phyloP scores from a whole-genome alignment of 2,113 vertebrate genomes.

The Hystrix cristata region DNA sequence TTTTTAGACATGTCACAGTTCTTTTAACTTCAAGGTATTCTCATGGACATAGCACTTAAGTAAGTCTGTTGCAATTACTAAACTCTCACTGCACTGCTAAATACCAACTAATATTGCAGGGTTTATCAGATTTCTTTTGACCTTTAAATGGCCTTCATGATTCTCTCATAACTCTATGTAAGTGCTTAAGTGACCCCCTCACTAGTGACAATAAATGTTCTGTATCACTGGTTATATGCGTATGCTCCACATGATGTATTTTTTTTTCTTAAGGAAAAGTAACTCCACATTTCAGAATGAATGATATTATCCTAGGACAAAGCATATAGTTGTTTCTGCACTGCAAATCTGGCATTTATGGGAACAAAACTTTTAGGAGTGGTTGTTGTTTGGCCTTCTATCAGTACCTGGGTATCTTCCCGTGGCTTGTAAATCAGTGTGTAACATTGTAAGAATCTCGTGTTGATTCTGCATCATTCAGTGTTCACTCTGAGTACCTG shows the following conservation, averaged over 20 bases:
- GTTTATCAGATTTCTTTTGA: constrained; percentile 57
- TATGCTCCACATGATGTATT: constrained; percentile 68
- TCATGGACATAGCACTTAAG: constrained; percentile 18
- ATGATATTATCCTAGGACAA: constrained; percentile 62
- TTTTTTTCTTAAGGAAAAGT: constrained; percentile 67
- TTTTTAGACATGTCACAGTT: constrained; percentile 51
- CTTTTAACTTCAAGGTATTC: constrained; percentile 54
- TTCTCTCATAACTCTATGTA: constrained; percentile 60
- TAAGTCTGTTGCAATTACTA: constrained; percentile 35
- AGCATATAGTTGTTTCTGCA: constrained; percentile 57
- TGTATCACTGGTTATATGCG: constrained; percentile 44
- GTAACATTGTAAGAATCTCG: constrained; percentile 44
- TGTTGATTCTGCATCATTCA: constrained; percentile 67
- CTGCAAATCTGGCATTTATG: constrained; percentile 62
- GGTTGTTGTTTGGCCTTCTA: constrained; percentile 52
- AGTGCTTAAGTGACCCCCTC: constrained; percentile 75
- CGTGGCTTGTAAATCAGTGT: constrained; percentile 61
- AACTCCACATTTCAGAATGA: constrained; percentile 43
- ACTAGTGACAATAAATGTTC: constrained; percentile 74
- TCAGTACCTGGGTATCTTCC: constrained; percentile 43
- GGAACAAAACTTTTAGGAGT: constrained; percentile 63
- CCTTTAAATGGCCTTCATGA: constrained; percentile 55
- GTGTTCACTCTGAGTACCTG: constrained; percentile 19
- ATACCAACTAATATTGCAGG: constrained; percentile 31
- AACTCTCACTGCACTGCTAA: constrained; percentile 44